Evolutionary conservation across 1,140 invertebrate genomes (phyloP).

Genomic region (Aphelenchoides avenae): DNA sequence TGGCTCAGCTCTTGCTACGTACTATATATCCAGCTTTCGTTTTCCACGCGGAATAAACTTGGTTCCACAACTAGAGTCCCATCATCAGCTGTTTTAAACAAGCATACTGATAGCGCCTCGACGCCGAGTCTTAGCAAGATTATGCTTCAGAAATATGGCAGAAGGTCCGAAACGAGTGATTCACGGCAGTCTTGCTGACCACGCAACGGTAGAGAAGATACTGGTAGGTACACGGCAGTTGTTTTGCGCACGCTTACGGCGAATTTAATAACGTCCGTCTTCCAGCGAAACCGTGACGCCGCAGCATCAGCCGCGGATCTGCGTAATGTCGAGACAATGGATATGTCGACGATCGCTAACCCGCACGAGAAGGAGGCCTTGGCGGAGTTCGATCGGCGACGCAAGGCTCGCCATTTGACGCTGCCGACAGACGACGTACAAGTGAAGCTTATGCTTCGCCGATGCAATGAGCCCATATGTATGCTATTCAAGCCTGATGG

Average conservation of each 20-base stretch:
- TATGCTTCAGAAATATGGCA: too few species aligned
- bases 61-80: too few species aligned
- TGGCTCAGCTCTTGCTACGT: too few species aligned
- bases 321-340: constrained; percentile 70
- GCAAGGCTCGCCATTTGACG: constrained; percentile 49
- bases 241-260: neutral
- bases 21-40: too few species aligned
- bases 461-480: constrained; percentile 57
- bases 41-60: too few species aligned
- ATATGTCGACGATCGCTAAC: constrained; percentile 39
- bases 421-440: constrained; percentile 55
- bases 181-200: too few species aligned
- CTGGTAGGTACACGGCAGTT: too few species aligned
- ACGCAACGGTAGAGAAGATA: neutral
- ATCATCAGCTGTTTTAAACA: too few species aligned
- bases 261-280: neutral
- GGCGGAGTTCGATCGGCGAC: constrained; percentile 54
- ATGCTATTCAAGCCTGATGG: neutral
- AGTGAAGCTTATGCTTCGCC: constrained; percentile 56
- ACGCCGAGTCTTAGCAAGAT: too few species aligned
- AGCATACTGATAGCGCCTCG: too few species aligned
- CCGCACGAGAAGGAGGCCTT: constrained; percentile 44
- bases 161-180: too few species aligned
- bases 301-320: constrained; percentile 22
- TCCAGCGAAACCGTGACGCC: neutral